Percentiles rank a stretch among this genome's conserved stretches.
phyloP scores from a whole-genome alignment of 2,888 invertebrate species.

The Agriopis marginaria region DNA sequence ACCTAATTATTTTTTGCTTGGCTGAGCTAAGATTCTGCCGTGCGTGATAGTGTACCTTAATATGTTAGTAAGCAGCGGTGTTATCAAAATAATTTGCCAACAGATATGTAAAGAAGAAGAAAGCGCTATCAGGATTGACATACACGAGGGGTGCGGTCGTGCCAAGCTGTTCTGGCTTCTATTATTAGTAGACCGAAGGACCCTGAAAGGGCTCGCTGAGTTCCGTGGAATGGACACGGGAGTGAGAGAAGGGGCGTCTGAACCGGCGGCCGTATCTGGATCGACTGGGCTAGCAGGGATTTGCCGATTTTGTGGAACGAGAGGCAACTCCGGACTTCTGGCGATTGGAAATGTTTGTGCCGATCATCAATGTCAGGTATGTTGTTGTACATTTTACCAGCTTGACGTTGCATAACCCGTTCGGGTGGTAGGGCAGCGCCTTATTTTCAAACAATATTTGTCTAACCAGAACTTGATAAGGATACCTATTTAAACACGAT shows the following conservation, averaged over 20 bases:
- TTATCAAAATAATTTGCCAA: not conserved
- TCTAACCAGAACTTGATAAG: no score
- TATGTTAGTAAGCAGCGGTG: not conserved
- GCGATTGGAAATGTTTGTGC: conserved; percentile 97
- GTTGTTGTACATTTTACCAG: not conserved
- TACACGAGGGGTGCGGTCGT: conserved; percentile 98
- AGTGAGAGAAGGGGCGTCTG: conserved; percentile 49
- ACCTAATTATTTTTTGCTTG: no score
- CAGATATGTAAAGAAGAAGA: conserved; percentile 98
- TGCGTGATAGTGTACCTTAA: not conserved
- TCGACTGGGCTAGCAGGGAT: conserved; percentile 87
- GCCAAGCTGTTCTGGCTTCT: conserved; percentile 98
- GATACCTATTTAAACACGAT: no score
- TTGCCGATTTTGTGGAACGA: conserved; percentile 96
- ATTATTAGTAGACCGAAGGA: conserved; percentile 96
- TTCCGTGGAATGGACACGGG: conserved; percentile 89
- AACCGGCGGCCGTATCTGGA: conserved; percentile 47
- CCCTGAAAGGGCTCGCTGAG: conserved; percentile 95
- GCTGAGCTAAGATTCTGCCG: no score
- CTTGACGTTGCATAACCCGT: no score
- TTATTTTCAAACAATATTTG: no score
- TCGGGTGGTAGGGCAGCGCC: no score
- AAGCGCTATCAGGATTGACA: conserved; percentile 97
- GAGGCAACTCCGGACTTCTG: conserved; percentile 92
- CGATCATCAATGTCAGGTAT: conserved; percentile 96